Evolutionary conservation across 92 coral and sea anemone species (phyloP).

Genomic region (Blastomussa wellsi): DNA sequence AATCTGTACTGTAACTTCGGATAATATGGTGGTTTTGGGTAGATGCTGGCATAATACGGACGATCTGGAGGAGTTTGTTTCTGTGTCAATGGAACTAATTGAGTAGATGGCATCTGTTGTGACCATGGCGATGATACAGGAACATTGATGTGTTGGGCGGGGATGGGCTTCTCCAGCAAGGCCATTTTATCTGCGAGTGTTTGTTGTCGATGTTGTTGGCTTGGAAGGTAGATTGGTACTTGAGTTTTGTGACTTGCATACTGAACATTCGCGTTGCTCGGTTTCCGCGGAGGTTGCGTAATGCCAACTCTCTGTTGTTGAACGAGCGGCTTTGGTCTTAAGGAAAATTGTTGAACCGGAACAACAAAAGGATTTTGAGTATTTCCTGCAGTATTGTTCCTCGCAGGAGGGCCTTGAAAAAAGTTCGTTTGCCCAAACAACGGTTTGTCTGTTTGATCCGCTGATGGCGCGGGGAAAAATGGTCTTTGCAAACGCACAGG

Average conservation of each 20-base stretch:
- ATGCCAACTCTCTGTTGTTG: neutral
- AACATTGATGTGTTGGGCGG: constrained; percentile 4
- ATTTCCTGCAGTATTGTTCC: neutral
- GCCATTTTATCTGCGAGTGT: constrained; percentile 42
- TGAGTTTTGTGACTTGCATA: constrained; percentile 10
- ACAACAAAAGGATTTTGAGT: neutral
- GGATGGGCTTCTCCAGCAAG: constrained; percentile 11
- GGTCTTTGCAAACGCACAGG: constrained; percentile 12
- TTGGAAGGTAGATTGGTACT: constrained; percentile 3
- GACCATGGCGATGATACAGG: neutral
- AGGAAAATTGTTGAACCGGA: neutral
- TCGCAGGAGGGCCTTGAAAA: neutral
- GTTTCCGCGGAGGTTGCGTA: constrained; percentile 7
- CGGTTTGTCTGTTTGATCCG: neutral
- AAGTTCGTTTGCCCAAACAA: neutral
- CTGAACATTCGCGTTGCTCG: neutral
- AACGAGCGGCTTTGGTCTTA: constrained; percentile 1
- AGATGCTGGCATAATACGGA: neutral
- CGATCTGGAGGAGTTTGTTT: neutral
- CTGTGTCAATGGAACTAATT: neutral
- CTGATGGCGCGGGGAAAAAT: neutral
- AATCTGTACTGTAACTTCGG: neutral
- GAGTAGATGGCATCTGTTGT: neutral
- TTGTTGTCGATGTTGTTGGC: constrained; percentile 10
- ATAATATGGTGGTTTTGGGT: constrained; percentile 14